Conservation (phyloP, 1,140 invertebrate species). For the Anastrepha ludens region DNA sequence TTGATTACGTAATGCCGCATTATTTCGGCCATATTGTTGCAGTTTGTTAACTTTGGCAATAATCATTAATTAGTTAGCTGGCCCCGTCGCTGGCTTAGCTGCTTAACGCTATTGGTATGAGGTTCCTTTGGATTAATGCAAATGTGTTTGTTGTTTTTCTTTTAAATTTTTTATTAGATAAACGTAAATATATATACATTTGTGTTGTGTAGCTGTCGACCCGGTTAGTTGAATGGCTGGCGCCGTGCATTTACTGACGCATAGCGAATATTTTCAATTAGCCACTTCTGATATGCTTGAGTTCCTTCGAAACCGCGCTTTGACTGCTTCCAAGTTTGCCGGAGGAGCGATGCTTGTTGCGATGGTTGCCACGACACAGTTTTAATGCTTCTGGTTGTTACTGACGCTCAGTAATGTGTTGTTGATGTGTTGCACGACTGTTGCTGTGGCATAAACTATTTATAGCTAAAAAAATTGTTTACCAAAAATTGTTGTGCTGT, state of each 20-base stretch:
- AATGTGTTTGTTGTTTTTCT: background rate
- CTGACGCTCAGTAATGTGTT: background rate
- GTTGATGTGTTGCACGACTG: conserved; percentile 8
- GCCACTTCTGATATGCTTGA: conserved; percentile 6
- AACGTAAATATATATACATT: background rate
- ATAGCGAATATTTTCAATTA: conserved; percentile 48
- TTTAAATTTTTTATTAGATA: background rate
- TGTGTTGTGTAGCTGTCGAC: background rate
- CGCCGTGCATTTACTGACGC: conserved; percentile 33
- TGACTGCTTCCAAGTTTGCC: background rate
- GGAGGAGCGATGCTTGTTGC: background rate
- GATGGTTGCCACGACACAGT: background rate
- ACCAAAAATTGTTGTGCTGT: too few relatives aligned
- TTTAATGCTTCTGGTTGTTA: background rate
- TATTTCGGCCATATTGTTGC: conserved; percentile 30
- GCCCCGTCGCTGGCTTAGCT: background rate
- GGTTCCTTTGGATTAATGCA: background rate
- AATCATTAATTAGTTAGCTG: conserved; percentile 37
- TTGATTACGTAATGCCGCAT: conserved; percentile 7
- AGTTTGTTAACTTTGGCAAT: conserved; percentile 17
- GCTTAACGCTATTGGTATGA: background rate
- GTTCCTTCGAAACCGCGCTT: background rate
- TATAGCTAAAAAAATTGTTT: background rate
- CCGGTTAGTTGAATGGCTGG: conserved; percentile 4
- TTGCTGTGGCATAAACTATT: conserved; percentile 22